Evolutionary conservation across 1,140 invertebrate species (phyloP).

Genomic region (Platorchestia sp.): DNA sequence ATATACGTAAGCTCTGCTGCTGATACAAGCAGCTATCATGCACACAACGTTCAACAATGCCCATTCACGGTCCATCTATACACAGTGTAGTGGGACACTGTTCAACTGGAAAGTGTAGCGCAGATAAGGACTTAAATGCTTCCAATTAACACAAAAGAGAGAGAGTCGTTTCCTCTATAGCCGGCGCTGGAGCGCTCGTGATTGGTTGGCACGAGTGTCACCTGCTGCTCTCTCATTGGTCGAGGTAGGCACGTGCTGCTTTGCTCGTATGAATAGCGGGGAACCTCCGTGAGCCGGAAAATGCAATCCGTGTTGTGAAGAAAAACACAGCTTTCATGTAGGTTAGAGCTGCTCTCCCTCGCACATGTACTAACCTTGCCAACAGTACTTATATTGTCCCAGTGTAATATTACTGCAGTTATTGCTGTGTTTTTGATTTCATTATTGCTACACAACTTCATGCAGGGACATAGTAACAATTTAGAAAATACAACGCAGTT

Average conservation of each 20-base stretch:
- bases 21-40: not conserved
- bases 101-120: constrained; percentile 32
- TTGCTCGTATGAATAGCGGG: not conserved
- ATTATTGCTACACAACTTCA: too few species aligned
- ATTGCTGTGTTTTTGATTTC: too few species aligned
- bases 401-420: too few species aligned
- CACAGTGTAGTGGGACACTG: not conserved
- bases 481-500: too few species aligned
- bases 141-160: constrained; percentile 37
- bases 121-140: constrained; percentile 39
- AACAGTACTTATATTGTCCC: not conserved
- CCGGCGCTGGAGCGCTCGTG: not conserved
- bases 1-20: not conserved
- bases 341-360: not conserved
- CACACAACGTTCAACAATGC: not conserved
- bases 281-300: not conserved
- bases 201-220: constrained; percentile 16
- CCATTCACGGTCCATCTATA: not conserved
- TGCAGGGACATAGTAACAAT: too few species aligned
- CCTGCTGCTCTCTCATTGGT: constrained; percentile 23
- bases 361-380: not conserved
- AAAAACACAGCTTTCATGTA: not conserved
- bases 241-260: constrained; percentile 12
- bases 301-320: constrained; percentile 35
- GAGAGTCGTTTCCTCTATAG: not conserved